Evolutionary conservation across 2,888 invertebrate species (phyloP).

Genomic region (Eledona agricola): DNA sequence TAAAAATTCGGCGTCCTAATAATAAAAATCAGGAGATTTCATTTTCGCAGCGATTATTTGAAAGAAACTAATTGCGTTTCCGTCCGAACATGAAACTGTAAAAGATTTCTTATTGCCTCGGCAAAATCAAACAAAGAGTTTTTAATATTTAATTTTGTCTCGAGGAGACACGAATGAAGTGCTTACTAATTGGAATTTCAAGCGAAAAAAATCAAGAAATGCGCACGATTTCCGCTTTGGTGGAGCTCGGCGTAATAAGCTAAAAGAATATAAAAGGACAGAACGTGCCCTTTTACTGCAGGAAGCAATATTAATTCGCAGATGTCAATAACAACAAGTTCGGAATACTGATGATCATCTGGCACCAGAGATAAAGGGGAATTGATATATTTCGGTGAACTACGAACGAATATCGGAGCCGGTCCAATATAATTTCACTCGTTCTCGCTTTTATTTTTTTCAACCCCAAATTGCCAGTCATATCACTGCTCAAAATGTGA

Average conservation of each 20-base stretch:
- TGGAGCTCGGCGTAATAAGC: slow-evolving; percentile 32
- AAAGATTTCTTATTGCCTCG: slow-evolving; percentile 21
- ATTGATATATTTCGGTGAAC: slow-evolving; percentile 40
- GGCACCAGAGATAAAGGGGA: slow-evolving; percentile 41
- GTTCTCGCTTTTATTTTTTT: no score
- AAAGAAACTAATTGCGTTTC: slow-evolving; percentile 34
- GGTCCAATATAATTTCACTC: no score
- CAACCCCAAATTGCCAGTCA: slow-evolving; percentile 26
- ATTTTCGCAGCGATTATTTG: slow-evolving; percentile 35
- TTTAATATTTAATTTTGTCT: slow-evolving; percentile 30
- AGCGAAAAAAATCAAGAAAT: slow-evolving; percentile 33
- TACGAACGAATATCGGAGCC: slow-evolving; percentile 27
- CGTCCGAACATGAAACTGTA: slow-evolving; percentile 21
- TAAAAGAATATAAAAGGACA: slow-evolving; percentile 37
- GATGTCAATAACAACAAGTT: slow-evolving; percentile 46
- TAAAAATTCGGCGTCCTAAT: slow-evolving; percentile 44
- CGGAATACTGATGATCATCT: slow-evolving; percentile 45
- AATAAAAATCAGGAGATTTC: slow-evolving; percentile 43
- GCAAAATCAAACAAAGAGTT: slow-evolving; percentile 29
- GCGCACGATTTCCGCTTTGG: slow-evolving; percentile 26
- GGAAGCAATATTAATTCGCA: slow-evolving; percentile 46
- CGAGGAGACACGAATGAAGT: slow-evolving; percentile 17
- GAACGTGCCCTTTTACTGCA: slow-evolving; percentile 40
- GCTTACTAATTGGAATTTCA: slow-evolving; percentile 29
- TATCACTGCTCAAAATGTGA: slow-evolving; percentile 44